These are phyloP conservation scores for Pandemis heparana DNA, from an alignment of 2,888 invertebrate genomes.

Conservation along the genomic window DNA sequence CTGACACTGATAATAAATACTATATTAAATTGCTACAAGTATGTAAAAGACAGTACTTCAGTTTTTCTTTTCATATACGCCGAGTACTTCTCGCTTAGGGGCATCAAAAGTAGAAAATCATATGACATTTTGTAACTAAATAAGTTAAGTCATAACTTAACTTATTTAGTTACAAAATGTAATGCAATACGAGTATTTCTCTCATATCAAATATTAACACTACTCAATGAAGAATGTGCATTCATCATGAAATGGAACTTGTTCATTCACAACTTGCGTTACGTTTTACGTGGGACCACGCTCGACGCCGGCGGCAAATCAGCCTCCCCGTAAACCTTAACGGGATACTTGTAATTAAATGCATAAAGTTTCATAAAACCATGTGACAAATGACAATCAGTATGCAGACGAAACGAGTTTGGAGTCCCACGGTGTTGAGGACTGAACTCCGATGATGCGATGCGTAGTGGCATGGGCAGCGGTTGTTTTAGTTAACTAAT, in stretches of 20 bases:
- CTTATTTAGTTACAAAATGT: too few relatives aligned
- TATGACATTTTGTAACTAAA: too few relatives aligned
- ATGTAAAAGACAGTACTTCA: too few relatives aligned
- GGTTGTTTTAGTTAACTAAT: neutral
- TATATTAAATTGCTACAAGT: too few relatives aligned
- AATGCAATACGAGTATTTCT: neutral
- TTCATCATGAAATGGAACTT: neutral
- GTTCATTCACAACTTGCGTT: conserved; percentile 8
- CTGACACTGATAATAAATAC: too few relatives aligned
- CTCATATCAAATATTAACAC: neutral
- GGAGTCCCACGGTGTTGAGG: neutral
- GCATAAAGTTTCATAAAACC: conserved; percentile 25
- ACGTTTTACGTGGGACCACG: conserved; percentile 5
- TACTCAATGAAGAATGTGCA: neutral
- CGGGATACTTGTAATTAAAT: conserved; percentile 27
- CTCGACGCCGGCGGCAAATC: conserved; percentile 6
- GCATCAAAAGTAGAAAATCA: too few relatives aligned
- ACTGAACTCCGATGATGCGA: neutral
- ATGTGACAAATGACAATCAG: conserved; percentile 24
- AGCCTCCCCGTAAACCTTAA: conserved; percentile 27
- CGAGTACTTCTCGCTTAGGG: too few relatives aligned
- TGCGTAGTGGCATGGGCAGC: neutral
- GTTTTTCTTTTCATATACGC: too few relatives aligned
- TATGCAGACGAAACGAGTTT: conserved; percentile 31
- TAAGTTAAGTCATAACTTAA: too few relatives aligned